phyloP scores from a whole-genome alignment of 1,140 invertebrate genomes.

The Palaemon carinicauda region DNA sequence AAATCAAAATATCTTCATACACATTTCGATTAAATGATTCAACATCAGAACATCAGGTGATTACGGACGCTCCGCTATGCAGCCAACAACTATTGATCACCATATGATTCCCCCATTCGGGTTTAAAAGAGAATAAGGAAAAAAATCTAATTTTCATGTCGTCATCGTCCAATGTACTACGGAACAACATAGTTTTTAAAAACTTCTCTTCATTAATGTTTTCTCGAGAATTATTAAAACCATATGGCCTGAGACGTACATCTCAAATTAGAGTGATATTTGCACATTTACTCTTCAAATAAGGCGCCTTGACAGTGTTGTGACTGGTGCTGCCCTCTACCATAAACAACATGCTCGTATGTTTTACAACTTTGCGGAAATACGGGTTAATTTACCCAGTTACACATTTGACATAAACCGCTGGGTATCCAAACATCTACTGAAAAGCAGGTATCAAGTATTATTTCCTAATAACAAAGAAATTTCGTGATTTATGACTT shows the following conservation, averaged over 20 bases:
- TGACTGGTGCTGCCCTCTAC: slow-evolving; percentile 58
- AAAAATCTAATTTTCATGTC: background rate
- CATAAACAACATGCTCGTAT: slow-evolving; percentile 58
- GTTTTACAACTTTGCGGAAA: slow-evolving; percentile 56
- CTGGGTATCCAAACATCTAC: background rate
- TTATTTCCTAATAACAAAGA: slow-evolving; percentile 44
- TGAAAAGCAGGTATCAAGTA: slow-evolving; percentile 5
- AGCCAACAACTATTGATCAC: background rate
- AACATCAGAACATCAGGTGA: background rate
- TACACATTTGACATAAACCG: slow-evolving; percentile 5
- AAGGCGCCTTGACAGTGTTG: slow-evolving; percentile 32
- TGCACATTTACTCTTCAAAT: slow-evolving; percentile 31
- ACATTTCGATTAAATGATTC: background rate
- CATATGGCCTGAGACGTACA: too few species aligned
- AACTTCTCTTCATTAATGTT: too few species aligned
- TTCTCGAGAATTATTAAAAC: too few species aligned
- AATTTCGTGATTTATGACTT: slow-evolving; percentile 57
- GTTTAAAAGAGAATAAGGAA: too few species aligned
- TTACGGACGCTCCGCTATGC: too few species aligned
- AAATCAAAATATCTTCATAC: background rate
- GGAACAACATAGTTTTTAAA: too few species aligned
- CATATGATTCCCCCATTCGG: too few species aligned
- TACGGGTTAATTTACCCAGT: slow-evolving; percentile 27
- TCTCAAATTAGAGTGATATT: too few species aligned
- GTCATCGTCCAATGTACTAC: background rate